Evolutionary conservation across 2,113 vertebrate genomes (phyloP).

Genomic region (Prionailurus viverrinus): DNA sequence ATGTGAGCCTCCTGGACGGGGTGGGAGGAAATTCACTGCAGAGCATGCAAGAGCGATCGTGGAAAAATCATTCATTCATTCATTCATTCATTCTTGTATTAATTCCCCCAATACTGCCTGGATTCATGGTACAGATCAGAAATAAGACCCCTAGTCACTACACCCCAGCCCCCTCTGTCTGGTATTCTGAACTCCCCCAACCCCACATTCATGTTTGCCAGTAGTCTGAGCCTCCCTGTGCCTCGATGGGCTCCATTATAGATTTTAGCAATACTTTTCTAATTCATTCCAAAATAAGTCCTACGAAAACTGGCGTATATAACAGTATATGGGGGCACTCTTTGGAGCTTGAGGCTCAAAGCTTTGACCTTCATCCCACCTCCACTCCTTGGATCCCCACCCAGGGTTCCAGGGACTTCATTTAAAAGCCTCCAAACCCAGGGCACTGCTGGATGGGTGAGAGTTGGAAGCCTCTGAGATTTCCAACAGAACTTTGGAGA

Average conservation of each 20-base stretch:
- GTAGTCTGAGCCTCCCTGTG: background rate
- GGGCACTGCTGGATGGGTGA: background rate
- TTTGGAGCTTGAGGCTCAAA: constrained; percentile 6
- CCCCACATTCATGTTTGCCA: background rate
- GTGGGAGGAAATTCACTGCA: background rate
- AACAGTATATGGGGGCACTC: background rate
- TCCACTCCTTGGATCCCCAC: background rate
- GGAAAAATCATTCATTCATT: background rate
- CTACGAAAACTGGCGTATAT: background rate
- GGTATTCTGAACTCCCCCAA: background rate
- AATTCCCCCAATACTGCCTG: background rate
- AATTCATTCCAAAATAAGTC: background rate
- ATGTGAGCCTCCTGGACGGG: background rate
- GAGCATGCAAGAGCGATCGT: background rate
- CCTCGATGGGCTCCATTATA: background rate
- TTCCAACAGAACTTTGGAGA: background rate
- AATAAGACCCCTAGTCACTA: background rate
- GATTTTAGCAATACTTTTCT: background rate
- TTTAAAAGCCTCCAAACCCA: background rate
- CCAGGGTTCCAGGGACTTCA: background rate
- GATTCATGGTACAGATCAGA: background rate
- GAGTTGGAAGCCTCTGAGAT: background rate
- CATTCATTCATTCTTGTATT: background rate
- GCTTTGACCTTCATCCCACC: background rate
- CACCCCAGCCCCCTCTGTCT: background rate